Evolutionary conservation across 2,888 invertebrate species (phyloP).

Genomic region (Sicus ferrugineus): DNA sequence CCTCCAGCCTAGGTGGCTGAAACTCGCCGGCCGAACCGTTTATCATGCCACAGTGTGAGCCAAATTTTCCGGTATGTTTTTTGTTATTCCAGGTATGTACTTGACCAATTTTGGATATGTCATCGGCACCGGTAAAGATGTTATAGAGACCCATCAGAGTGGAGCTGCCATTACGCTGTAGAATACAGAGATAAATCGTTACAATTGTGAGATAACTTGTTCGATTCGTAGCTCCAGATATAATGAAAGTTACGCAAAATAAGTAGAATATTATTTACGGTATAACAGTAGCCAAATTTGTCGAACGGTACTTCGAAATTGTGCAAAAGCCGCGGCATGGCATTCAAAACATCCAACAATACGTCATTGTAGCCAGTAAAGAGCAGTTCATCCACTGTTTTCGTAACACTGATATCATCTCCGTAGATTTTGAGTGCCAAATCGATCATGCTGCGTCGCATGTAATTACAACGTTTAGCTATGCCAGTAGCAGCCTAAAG

Average conservation of each 20-base stretch:
- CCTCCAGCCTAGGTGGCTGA: constrained; percentile 72
- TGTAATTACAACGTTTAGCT: constrained; percentile 45
- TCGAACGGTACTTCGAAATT: constrained; percentile 72
- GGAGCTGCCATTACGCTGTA: constrained; percentile 79
- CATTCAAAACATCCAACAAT: constrained; percentile 71
- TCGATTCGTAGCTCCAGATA: too few relatives aligned
- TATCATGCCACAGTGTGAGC: constrained; percentile 68
- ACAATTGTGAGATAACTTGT: constrained; percentile 68
- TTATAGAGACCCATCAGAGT: constrained; percentile 78
- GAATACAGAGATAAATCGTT: constrained; percentile 47
- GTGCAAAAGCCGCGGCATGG: constrained; percentile 66
- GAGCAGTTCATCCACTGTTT: constrained; percentile 73
- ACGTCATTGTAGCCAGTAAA: constrained; percentile 83
- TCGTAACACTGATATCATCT: constrained; percentile 69
- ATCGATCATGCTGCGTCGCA: constrained; percentile 63
- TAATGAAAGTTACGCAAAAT: not conserved
- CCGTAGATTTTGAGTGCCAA: constrained; percentile 68
- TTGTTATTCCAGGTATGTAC: constrained; percentile 77
- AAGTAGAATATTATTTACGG: constrained; percentile 65
- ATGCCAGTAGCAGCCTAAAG: constrained; percentile 39
- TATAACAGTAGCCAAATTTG: constrained; percentile 85
- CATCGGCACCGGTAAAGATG: constrained; percentile 74
- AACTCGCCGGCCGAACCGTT: constrained; percentile 82
- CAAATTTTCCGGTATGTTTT: constrained; percentile 67
- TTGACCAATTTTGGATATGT: constrained; percentile 72